These are phyloP conservation scores for Octodon degus DNA, from an alignment of 2,113 vertebrate species.

Conservation along the genomic window DNA sequence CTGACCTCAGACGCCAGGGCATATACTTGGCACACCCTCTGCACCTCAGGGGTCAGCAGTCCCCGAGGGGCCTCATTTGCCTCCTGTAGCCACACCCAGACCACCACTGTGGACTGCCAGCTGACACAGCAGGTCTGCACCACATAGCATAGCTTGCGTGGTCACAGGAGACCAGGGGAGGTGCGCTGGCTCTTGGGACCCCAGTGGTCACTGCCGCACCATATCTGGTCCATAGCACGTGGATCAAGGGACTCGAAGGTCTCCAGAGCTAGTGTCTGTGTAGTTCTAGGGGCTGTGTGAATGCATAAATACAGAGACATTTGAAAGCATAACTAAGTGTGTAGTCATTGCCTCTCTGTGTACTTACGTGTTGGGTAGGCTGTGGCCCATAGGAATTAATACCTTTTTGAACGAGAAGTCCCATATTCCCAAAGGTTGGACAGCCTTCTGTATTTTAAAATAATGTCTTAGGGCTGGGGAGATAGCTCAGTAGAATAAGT, in stretches of 20 bases:
- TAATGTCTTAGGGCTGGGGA: not conserved
- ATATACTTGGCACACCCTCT: not conserved
- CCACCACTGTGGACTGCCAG: not conserved
- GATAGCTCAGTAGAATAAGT: no score
- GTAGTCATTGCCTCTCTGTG: not conserved
- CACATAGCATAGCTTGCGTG: rapidly evolving
- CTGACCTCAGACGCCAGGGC: not conserved
- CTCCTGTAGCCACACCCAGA: no score
- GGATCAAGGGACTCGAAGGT: not conserved
- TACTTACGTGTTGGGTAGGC: not conserved
- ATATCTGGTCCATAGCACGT: not conserved
- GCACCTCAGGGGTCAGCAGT: not conserved
- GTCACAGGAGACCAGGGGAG: no score
- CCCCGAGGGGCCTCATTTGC: not conserved
- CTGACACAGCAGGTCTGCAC: no score
- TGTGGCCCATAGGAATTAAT: not conserved
- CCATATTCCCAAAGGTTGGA: not conserved
- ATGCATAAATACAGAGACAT: not conserved
- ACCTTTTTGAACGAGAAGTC: not conserved
- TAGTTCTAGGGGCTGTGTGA: not conserved
- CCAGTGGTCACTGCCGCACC: not conserved
- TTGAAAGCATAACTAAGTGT: not conserved
- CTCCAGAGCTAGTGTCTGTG: not conserved
- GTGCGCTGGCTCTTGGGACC: not conserved
- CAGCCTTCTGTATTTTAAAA: not conserved